These are phyloP conservation scores for Heteromurus nitidus DNA, from an alignment of 2,888 invertebrate genomes.

Conservation along the genomic window DNA sequence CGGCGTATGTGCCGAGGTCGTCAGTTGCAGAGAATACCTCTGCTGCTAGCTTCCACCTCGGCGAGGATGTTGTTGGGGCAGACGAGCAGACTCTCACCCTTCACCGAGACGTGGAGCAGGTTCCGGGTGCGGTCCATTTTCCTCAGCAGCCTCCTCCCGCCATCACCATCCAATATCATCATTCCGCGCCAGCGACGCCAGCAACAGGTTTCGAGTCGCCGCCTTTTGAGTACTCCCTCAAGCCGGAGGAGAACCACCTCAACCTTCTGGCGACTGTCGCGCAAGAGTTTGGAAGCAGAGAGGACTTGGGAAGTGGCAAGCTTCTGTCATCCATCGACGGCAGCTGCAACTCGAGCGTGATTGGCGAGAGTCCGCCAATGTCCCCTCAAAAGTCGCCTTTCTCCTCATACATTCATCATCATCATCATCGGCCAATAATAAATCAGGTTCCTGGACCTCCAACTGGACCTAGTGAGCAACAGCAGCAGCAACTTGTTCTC, in stretches of 20 bases:
- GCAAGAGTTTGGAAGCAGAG: slow-evolving; percentile 70
- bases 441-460: no score
- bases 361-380: slow-evolving; percentile 62
- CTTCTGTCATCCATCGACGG: slow-evolving; percentile 55
- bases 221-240: slow-evolving; percentile 5
- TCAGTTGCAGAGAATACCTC: no score
- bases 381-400: slow-evolving; percentile 34
- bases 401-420: no score
- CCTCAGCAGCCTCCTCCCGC: slow-evolving; percentile 39
- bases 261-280: slow-evolving; percentile 73
- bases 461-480: no score
- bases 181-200: slow-evolving; percentile 56
- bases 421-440: no score
- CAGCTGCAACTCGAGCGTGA: slow-evolving; percentile 49
- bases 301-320: slow-evolving; percentile 64
- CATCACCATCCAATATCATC: slow-evolving; percentile 56
- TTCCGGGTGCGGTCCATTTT: neutral
- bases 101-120: slow-evolving; percentile 43
- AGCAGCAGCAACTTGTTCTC: no score
- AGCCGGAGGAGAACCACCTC: slow-evolving; percentile 67
- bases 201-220: slow-evolving; percentile 25
- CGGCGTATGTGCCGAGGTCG: slow-evolving; percentile 48
- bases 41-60: no score
- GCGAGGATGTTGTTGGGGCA: slow-evolving; percentile 34
- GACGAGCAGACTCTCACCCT: slow-evolving; percentile 53